These are phyloP conservation scores for Zapus hudsonius DNA, from an alignment of 2,113 vertebrate genomes.

Conservation along the genomic window DNA sequence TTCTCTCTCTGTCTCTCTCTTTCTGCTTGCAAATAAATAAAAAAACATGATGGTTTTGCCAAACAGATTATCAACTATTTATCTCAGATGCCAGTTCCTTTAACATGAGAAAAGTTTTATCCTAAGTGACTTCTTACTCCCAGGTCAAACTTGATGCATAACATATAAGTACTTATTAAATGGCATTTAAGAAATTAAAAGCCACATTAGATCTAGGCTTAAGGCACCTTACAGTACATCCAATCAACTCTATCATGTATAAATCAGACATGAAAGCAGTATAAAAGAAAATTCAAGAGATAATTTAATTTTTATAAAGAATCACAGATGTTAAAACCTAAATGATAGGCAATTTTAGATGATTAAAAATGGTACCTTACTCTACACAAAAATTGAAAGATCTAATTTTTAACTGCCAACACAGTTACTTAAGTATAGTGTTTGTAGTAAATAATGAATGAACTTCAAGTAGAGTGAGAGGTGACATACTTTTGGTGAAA, in stretches of 20 bases:
- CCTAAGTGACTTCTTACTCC: background rate
- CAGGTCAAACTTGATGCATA: slow-evolving; percentile 3
- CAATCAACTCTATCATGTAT: background rate
- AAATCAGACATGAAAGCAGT: background rate
- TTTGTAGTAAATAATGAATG: slow-evolving; percentile 26
- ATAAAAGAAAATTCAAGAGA: background rate
- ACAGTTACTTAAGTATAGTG: background rate
- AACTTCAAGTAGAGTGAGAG: background rate
- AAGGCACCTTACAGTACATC: background rate
- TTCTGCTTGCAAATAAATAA: no score
- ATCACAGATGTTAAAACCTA: slow-evolving; percentile 40
- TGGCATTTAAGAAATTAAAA: slow-evolving; percentile 38
- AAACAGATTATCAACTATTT: background rate
- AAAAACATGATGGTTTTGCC: background rate
- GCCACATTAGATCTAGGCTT: background rate
- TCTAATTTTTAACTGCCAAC: slow-evolving; percentile 32
- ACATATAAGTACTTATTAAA: background rate
- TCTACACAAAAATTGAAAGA: background rate
- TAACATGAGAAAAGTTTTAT: slow-evolving; percentile 14
- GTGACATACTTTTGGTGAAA: background rate
- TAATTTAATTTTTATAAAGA: slow-evolving; percentile 27
- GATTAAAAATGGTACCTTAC: slow-evolving; percentile 46
- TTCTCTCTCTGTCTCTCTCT: no score
- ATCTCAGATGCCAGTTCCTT: background rate
- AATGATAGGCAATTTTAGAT: slow-evolving; percentile 22